Percentiles rank a stretch among this genome's conserved stretches.
phyloP scores from a whole-genome alignment of 2,113 vertebrate genomes.

The Chrysemys picta region DNA sequence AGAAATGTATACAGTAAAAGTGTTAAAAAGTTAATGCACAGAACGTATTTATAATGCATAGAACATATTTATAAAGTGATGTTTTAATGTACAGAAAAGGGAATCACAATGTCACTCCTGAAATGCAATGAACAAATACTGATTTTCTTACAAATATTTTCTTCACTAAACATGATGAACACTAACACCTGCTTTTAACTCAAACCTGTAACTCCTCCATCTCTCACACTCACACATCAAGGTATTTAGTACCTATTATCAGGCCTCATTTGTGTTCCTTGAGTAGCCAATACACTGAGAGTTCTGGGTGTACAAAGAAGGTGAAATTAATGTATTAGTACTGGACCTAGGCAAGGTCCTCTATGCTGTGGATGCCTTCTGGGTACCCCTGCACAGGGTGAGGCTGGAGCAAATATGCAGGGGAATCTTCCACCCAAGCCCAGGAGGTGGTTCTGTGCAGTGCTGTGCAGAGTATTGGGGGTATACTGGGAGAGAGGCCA shows the following conservation, averaged over 20 bases:
- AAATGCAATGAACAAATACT: neutral
- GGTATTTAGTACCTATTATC: neutral
- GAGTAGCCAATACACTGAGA: neutral
- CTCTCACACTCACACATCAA: neutral
- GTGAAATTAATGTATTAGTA: neutral
- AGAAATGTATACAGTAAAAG: neutral
- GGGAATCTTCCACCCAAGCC: neutral
- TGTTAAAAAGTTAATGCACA: neutral
- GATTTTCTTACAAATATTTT: neutral
- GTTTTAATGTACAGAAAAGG: neutral
- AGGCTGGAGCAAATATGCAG: neutral
- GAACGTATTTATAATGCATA: neutral
- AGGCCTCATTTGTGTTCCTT: neutral
- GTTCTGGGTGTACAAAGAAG: neutral
- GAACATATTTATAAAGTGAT: neutral
- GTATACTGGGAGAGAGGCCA: neutral
- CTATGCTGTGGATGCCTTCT: neutral
- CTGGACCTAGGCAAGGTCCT: slow-evolving; percentile 3
- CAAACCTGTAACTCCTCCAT: neutral
- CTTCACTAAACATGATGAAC: neutral
- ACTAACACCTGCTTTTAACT: neutral
- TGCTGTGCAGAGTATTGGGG: neutral
- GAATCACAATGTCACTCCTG: neutral
- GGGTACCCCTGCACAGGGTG: neutral
- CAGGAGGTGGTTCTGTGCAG: neutral